Evolutionary conservation across 92 coral and sea anemone species (phyloP).

Genomic region (Desmophyllum pertusum): DNA sequence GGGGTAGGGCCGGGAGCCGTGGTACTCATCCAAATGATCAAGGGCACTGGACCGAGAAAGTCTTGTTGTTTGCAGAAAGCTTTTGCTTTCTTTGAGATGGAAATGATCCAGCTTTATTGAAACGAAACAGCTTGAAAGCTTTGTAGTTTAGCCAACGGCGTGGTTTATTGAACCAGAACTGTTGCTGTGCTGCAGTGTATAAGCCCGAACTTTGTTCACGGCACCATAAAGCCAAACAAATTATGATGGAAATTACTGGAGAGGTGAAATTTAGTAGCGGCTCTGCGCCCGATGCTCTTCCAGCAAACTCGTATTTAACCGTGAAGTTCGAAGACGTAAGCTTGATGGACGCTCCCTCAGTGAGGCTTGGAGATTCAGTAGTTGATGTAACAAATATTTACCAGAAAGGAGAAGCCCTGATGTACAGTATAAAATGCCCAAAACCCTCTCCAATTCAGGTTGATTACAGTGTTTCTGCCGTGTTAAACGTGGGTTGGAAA

Average conservation of each 20-base stretch:
- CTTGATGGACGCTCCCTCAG: slow-evolving; percentile 69
- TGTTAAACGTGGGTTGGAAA: slow-evolving; percentile 90
- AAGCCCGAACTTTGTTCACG: too few relatives aligned
- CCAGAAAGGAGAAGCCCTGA: slow-evolving; percentile 79
- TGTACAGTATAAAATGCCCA: slow-evolving; percentile 73
- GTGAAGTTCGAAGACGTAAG: slow-evolving; percentile 85
- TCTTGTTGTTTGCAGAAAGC: neutral
- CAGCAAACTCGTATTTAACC: slow-evolving; percentile 65
- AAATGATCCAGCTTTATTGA: neutral
- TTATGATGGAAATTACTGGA: slow-evolving; percentile 39
- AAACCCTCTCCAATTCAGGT: slow-evolving; percentile 59
- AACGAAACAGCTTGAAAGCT: slow-evolving; percentile 16
- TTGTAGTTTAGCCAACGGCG: neutral
- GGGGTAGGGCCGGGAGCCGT: too few relatives aligned
- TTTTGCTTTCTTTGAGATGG: neutral
- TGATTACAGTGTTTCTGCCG: slow-evolving; percentile 79
- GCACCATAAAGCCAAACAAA: neutral
- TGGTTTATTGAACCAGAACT: neutral
- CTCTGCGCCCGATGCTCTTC: slow-evolving; percentile 56
- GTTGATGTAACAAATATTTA: slow-evolving; percentile 57
- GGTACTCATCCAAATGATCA: too few relatives aligned
- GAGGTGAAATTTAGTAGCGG: slow-evolving; percentile 16
- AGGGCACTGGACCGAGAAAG: too few relatives aligned
- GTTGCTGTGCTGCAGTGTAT: too few relatives aligned
- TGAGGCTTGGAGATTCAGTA: slow-evolving; percentile 63